phyloP scores from a whole-genome alignment of 2,113 vertebrate genomes.

The Himantopus leucocephalus region DNA sequence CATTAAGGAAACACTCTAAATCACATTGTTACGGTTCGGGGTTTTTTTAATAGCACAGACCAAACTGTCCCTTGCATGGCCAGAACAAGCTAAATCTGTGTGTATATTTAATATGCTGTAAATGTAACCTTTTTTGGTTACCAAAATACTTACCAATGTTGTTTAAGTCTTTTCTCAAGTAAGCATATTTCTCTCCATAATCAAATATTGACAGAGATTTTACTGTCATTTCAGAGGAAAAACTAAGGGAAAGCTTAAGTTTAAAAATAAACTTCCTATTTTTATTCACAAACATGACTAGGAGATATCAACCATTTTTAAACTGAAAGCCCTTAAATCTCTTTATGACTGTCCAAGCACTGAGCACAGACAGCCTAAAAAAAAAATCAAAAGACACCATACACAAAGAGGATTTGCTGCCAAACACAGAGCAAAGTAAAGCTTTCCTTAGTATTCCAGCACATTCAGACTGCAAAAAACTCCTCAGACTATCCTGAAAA shows the following conservation, averaged over 20 bases:
- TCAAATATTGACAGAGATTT: not conserved
- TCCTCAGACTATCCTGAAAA: not conserved
- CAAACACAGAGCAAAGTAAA: not conserved
- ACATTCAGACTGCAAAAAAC: not conserved
- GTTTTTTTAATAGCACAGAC: not conserved
- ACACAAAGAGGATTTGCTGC: not conserved
- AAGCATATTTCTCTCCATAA: not conserved
- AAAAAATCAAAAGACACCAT: not conserved
- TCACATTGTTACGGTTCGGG: fast-evolving
- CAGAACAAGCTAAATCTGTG: not conserved
- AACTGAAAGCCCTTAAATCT: not conserved
- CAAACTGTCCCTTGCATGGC: not conserved
- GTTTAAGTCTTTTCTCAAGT: not conserved
- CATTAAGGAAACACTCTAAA: not conserved
- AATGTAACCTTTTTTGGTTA: not conserved
- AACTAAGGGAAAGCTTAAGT: not conserved
- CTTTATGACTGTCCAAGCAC: not conserved
- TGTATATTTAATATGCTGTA: not conserved
- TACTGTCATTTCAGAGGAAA: not conserved
- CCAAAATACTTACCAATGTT: not conserved
- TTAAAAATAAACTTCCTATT: not conserved
- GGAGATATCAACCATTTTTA: not conserved
- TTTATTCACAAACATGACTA: not conserved
- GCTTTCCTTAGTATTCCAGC: not conserved
- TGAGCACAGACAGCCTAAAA: not conserved